Conservation (phyloP, 1,140 invertebrate species). For the Heliothis virescens region DNA sequence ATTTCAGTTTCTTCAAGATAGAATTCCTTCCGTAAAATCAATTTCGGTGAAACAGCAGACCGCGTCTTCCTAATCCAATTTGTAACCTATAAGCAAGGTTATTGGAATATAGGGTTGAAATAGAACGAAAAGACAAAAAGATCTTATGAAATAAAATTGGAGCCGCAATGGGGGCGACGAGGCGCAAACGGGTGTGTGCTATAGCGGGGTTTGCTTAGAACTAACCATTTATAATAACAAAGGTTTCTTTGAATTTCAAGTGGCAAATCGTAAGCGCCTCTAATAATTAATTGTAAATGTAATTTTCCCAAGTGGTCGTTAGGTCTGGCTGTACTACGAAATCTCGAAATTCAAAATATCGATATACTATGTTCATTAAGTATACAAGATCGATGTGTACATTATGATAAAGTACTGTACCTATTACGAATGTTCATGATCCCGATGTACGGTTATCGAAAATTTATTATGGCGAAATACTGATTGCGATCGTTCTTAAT, state of each 20-base stretch:
- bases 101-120: constrained; percentile 64
- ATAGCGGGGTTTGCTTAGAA: constrained; percentile 4
- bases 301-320: too few relatives aligned
- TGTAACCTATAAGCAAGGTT: constrained; percentile 66
- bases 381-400: too few relatives aligned
- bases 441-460: too few relatives aligned
- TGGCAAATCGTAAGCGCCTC: neutral
- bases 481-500: too few relatives aligned
- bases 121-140: constrained; percentile 57
- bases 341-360: too few relatives aligned
- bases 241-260: constrained; percentile 38
- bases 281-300: too few relatives aligned
- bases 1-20: constrained; percentile 22
- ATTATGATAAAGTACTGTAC: too few relatives aligned
- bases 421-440: too few relatives aligned
- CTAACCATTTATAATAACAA: constrained; percentile 34
- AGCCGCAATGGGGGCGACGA: constrained; percentile 53
- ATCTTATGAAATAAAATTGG: constrained; percentile 61
- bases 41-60: constrained; percentile 58
- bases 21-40: constrained; percentile 64
- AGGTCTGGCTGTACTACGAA: too few relatives aligned
- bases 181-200: constrained; percentile 49
- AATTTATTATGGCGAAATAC: too few relatives aligned
- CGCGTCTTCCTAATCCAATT: constrained; percentile 68
- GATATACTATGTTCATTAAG: too few relatives aligned